A percentile compares a stretch with the other conserved stretches of the same genome.
phyloP scores from a whole-genome alignment of 1,140 invertebrate genomes.

The Brachionus angularis region DNA sequence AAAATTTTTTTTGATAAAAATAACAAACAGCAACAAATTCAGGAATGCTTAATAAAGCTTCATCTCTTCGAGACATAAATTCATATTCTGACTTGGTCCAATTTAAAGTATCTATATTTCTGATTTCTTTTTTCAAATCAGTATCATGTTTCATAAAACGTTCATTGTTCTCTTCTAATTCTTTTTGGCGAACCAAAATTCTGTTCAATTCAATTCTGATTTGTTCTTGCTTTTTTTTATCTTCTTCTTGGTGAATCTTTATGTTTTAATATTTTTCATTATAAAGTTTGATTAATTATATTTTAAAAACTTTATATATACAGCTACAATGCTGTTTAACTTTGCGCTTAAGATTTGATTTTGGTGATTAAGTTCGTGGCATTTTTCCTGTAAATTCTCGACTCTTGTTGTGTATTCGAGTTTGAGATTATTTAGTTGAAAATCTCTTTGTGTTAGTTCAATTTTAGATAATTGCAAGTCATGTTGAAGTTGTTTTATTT shows the following conservation, averaged over 20 bases:
- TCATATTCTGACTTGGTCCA: conserved; percentile 55
- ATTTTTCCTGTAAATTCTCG: conserved; percentile 57
- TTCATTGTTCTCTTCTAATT: conserved; percentile 57
- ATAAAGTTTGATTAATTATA: conserved; percentile 30
- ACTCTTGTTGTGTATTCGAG: conserved; percentile 52
- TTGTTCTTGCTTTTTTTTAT: conserved; percentile 51
- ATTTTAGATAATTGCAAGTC: conserved; percentile 58
- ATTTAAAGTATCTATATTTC: conserved; percentile 50
- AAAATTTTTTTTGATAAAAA: background rate
- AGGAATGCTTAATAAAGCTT: conserved; percentile 54
- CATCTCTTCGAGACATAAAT: conserved; percentile 49
- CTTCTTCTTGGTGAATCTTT: conserved; percentile 54
- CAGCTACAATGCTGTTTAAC: conserved; percentile 10
- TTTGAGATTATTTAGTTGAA: conserved; percentile 55
- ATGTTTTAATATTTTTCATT: conserved; percentile 46
- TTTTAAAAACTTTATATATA: background rate
- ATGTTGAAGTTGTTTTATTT: conserved; percentile 56
- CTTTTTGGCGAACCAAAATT: conserved; percentile 51
- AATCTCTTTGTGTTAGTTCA: conserved; percentile 56
- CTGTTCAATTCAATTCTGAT: conserved; percentile 53
- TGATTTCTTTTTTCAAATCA: conserved; percentile 49
- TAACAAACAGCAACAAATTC: conserved; percentile 57
- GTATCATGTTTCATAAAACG: conserved; percentile 54
- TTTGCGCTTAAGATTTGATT: conserved; percentile 55
- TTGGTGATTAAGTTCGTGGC: conserved; percentile 55